Base-by-base conservation (phyloP, 1,140 invertebrate genomes). In the Mycetomoellerius zeteki region DNA sequence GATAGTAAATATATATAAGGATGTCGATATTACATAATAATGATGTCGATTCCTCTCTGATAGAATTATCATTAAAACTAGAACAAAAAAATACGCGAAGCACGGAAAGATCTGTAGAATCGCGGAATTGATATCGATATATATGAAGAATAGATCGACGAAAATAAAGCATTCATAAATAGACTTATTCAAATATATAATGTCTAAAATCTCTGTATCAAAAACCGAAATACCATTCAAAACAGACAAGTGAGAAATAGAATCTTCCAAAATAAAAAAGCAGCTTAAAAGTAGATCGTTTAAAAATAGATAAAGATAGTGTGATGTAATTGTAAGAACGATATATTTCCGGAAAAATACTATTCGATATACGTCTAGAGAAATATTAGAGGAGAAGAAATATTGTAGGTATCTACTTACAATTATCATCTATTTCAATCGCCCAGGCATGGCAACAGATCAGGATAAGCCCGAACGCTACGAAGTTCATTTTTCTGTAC, bases 391-490 rank as follows among this genome's bases (percentile, higher is more conserved):
- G 6, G 16, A n/a, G 8, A 58, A 75, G 54, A 75, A 75, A 43
- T 43, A 43, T 8, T 75, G 58, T n/a, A 16, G 52, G 14, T 75
- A 24, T 75, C 54, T 24, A 75, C 72, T 75, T 75, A 75, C 72
- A 33, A 73, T 73, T 56, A 37, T 33, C 54, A 33, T 75, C 30
- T 54, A 14, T 75, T 33, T 58, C 72, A 75, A 24, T 75, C 21
- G 54, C 54, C 10, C 30, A 47, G 1, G 72, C 75, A 33, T 87
- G 81, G 52, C 81, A 80, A 5, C 69, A 65, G 43, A 60, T 58
- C 81, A 90, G 30, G 47, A 84, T 62, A 60, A 64, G 12, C 24
- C 65, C 76, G n/a, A 92, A 64, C 24, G 85, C 19, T 19, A 64
- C 0, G 14, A 64, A 10, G 12, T 77, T 77, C 75, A 77, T 77